Evolutionary conservation across 2,113 vertebrate species (phyloP).

Genomic region (Leiothrix lutea): DNA sequence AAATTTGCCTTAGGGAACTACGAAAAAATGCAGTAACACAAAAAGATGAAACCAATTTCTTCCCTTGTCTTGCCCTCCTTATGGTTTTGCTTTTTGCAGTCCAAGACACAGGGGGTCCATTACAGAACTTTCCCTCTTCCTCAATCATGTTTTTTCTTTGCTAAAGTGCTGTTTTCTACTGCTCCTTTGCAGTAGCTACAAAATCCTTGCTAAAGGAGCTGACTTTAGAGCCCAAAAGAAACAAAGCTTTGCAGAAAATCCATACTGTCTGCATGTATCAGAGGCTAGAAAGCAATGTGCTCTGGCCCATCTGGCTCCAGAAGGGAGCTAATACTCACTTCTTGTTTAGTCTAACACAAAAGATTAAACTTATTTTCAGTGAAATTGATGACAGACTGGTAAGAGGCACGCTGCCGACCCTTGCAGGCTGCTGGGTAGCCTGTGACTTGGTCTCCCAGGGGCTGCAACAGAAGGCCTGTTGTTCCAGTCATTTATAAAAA

Average conservation of each 20-base stretch:
- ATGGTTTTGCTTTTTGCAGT: not conserved
- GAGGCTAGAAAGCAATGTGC: not conserved
- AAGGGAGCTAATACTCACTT: not conserved
- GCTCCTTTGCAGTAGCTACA: not conserved
- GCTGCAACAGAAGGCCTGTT: not conserved
- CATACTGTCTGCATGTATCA: too few relatives aligned
- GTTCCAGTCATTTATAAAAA: not conserved
- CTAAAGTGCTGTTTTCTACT: not conserved
- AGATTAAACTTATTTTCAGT: not conserved
- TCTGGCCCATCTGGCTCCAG: not conserved
- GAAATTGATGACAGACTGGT: not conserved
- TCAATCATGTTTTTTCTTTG: not conserved
- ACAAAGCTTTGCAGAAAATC: not conserved
- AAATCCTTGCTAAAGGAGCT: not conserved
- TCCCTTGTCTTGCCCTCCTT: not conserved
- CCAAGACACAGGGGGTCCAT: not conserved
- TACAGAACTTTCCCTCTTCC: not conserved
- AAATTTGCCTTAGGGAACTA: slow-evolving; percentile 36
- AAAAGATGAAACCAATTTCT: not conserved
- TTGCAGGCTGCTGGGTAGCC: not conserved
- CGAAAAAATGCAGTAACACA: not conserved
- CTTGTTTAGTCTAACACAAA: not conserved
- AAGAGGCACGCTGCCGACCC: not conserved
- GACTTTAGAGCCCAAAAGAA: not conserved
- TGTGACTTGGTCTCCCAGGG: not conserved